phyloP scores from a whole-genome alignment of 2,113 vertebrate genomes.

The Proteles cristata region DNA sequence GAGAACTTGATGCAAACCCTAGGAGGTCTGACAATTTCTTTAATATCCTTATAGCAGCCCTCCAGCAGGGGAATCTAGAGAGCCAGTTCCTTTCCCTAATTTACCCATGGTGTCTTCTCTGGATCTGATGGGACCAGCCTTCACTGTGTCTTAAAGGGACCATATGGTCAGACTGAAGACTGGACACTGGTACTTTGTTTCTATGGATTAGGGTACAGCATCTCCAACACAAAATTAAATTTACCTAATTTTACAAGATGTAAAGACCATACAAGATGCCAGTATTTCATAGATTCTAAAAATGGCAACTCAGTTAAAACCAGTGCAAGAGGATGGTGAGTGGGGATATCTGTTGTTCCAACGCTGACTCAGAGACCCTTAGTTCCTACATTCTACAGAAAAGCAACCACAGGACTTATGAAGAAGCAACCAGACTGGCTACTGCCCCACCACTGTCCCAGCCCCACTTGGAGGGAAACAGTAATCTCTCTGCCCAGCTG shows the following conservation, averaged over 20 bases:
- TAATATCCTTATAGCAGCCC: not conserved
- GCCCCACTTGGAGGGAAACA: not conserved
- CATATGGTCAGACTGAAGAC: not conserved
- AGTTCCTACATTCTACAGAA: not conserved
- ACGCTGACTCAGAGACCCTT: not conserved
- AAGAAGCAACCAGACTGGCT: not conserved
- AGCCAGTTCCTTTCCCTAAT: not conserved
- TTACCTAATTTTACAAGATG: not conserved
- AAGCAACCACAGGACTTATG: not conserved
- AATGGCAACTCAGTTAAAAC: not conserved
- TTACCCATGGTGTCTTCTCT: not conserved
- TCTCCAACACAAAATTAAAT: not conserved
- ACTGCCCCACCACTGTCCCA: not conserved
- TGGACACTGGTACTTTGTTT: not conserved
- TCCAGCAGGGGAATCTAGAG: not conserved
- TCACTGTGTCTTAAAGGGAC: not conserved
- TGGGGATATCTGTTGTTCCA: not conserved
- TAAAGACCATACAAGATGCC: not conserved
- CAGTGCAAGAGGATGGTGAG: not conserved
- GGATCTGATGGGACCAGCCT: not conserved
- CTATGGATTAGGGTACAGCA: not conserved
- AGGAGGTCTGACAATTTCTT: not conserved
- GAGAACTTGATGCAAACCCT: not conserved
- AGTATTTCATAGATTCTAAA: slow-evolving; percentile 13
- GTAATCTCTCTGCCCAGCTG: not conserved